phyloP scores from a whole-genome alignment of 2,113 vertebrate genomes.

The Herpetotheres cachinnans region DNA sequence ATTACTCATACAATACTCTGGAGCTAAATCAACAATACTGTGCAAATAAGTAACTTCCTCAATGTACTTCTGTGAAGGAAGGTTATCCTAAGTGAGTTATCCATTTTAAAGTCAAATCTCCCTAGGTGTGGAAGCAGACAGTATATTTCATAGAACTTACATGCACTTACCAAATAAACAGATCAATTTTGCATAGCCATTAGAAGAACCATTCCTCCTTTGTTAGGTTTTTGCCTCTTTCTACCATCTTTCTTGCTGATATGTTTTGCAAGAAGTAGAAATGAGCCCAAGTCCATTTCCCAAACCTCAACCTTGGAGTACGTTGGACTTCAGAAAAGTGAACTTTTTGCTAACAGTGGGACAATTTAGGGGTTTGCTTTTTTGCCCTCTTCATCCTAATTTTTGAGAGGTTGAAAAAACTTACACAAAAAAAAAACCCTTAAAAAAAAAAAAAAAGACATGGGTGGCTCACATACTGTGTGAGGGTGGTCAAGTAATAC shows the following conservation, averaged over 20 bases:
- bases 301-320: background rate
- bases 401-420: background rate
- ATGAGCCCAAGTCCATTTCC: background rate
- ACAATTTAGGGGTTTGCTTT: background rate
- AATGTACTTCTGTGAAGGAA: background rate
- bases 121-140: background rate
- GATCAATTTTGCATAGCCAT: background rate
- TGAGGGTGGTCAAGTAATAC: background rate
- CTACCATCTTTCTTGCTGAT: background rate
- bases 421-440: background rate
- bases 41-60: constrained; percentile 1
- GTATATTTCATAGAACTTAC: background rate
- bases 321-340: background rate
- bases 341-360: background rate
- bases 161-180: background rate
- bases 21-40: constrained; percentile 24
- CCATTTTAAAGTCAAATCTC: background rate
- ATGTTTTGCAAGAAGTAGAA: background rate
- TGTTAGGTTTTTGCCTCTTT: background rate
- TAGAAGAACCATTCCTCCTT: background rate
- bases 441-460: fast-evolving
- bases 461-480: fast-evolving
- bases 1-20: constrained; percentile 28
- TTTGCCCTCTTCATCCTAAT: background rate
- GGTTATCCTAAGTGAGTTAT: background rate